Base-by-base conservation (phyloP, 2,113 vertebrate genomes). In the Callithrix jacchus region DNA sequence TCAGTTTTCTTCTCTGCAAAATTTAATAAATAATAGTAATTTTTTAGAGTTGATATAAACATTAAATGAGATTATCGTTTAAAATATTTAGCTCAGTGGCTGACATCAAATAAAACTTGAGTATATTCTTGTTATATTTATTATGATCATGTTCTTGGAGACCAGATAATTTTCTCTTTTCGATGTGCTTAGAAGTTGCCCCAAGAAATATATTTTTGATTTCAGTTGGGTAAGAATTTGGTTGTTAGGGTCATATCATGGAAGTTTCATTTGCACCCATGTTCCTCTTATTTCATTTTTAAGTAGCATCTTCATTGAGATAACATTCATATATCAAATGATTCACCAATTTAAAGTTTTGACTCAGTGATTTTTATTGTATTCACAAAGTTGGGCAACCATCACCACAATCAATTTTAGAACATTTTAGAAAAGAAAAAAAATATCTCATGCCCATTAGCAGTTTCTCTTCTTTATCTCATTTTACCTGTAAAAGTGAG, bases 71-170 rank as follows among this genome's bases (percentile, higher is more conserved):
- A 32, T 25, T 10, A 52, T 95, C 21, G 80, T 74, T 85, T 85
- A 81, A 93, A 93, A 89, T 47, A 32, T 83, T 87, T 68, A 94
- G 30, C 10, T 40, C 45, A 35, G 14, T 45, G 37, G 13, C 54
- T 82, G 42, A 77, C 32, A 58, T 58, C 54, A 92, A 93, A 92
- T 73, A 91, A 58, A 81, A 91, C 89, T 93, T 70, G 16, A 68
- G 14, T 54, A 30, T 3, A 10, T n/a, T 42, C 25, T 70, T 54
- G 2, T 54, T 73, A 18, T 30, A 71, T 68, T 85, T 71, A 79
- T 79, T 82, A 47, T 66, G 37, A 80, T 58, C 42, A 32, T 61
- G 35, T 68, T 68, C 49, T 83, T 32, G 12, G 54, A 84, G 64
- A 25, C 11, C 40, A 42, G 14, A 61, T 45, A 3, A 49, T 47